Evolutionary conservation across 1,140 invertebrate species (phyloP), one percentile per base, ranked within the genome.

Genomic region (Drosophila melanica): DNA sequence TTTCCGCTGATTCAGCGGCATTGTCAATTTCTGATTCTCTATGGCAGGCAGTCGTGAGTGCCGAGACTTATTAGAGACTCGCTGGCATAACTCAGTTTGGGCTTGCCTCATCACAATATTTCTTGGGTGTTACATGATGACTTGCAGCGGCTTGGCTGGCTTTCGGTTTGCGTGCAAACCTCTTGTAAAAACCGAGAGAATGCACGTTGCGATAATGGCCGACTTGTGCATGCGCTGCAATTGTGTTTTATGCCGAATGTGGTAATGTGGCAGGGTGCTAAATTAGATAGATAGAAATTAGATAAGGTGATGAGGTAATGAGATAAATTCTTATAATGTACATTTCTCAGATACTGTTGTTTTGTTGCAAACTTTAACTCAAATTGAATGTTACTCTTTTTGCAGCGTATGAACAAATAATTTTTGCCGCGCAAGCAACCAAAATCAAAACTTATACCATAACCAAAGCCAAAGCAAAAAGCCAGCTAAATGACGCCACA

Each of bases 121-220:
- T 87, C 82, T 82, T 70, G 70, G 82, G 62, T 87, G 71, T 86
- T 86, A 86, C 81, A 87, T 86, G 79, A 82, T 86, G 81, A 76
- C 86, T 87, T 78, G 74, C 82, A 87, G 69, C 48, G 45, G 60
- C 30, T 59, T 55, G 20, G 16, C 45, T 37, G 64, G 51, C 23
- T 68, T 47, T 45, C 47, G 39, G 71, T 7, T 69, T 50, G 71
- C 71, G 51, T 69, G 71, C 66, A 63, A 63, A 33, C 30, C 37
- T 37, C 48, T 47, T n/a, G 48, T 67, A 67, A 67, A 74, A 62
- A 33, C 12, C 18, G 33, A 54, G 23, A 51, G 33, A 48, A 39
- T 53, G 41, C 11, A 54, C 4, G 39, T 54, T 39, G 18, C 4
- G 7, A 9, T 45, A 33, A 4, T 55, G n/a, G 12, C 12, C 18